Evolutionary conservation across 2,888 invertebrate genomes (phyloP).

Genomic region (Belgica antarctica): DNA sequence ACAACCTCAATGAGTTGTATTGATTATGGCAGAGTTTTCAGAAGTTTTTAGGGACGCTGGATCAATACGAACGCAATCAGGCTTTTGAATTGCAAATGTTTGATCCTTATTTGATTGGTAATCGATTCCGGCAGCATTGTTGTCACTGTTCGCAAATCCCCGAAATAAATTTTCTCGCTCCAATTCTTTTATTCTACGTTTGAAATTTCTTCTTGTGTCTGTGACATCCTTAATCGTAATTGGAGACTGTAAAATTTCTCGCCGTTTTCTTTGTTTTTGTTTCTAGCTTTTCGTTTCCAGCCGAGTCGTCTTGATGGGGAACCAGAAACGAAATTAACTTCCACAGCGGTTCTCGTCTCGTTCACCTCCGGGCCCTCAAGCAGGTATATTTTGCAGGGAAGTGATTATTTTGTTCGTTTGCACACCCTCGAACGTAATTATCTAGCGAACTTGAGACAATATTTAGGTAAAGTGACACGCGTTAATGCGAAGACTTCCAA

Average conservation of each 20-base stretch:
- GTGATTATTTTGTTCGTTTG: neutral
- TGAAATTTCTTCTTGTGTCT: neutral
- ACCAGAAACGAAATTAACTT: conserved; percentile 7
- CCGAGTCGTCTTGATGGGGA: too few species aligned
- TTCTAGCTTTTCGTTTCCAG: too few species aligned
- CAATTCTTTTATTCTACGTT: neutral
- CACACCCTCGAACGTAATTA: neutral
- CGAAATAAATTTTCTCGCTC: neutral
- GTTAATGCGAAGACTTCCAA: neutral
- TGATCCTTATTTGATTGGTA: neutral
- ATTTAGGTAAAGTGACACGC: conserved; percentile 6
- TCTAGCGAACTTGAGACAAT: conserved; percentile 20
- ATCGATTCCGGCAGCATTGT: conserved; percentile 4
- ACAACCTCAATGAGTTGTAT: conserved; percentile 12
- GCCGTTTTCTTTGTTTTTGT: too few species aligned
- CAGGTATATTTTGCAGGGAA: too few species aligned
- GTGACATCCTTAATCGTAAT: neutral
- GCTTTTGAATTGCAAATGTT: neutral
- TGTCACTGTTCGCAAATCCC: conserved; percentile 6
- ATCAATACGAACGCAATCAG: too few species aligned
- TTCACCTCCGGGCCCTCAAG: neutral
- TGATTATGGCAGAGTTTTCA: neutral
- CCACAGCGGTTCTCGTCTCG: neutral
- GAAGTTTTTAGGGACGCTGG: neutral
- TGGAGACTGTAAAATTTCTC: neutral